A percentile compares a stretch with the other conserved stretches of the same genome.
These are phyloP conservation scores for Cephalotes varians DNA, from an alignment of 2,888 invertebrate species.

Conservation along the genomic window DNA sequence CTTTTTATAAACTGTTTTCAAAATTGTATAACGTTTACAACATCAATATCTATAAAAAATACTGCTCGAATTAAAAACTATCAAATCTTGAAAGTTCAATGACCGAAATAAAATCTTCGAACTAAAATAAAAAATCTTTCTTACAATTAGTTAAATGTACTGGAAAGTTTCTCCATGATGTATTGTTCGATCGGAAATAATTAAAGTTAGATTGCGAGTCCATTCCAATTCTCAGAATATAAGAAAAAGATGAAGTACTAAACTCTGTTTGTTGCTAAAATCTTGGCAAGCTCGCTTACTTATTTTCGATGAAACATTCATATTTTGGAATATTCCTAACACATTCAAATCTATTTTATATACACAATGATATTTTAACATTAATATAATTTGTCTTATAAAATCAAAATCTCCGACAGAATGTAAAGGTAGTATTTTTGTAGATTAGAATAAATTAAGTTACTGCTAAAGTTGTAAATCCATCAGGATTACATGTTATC, in stretches of 20 bases:
- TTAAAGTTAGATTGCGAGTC: neutral
- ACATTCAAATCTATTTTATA: neutral
- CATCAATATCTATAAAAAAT: neutral
- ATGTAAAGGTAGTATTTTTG: neutral
- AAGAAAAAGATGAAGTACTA: neutral
- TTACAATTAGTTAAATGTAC: neutral
- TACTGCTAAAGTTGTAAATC: neutral
- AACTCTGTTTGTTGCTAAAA: neutral
- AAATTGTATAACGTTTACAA: neutral
- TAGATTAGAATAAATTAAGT: neutral
- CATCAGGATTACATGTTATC: neutral
- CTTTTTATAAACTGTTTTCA: neutral
- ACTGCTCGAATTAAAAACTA: neutral
- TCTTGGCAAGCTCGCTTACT: neutral
- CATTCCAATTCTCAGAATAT: neutral
- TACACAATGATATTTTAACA: neutral
- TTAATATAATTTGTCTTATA: neutral
- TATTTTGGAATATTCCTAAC: neutral
- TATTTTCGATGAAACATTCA: neutral
- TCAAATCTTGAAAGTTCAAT: conserved; percentile 2
- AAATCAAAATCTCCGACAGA: neutral
- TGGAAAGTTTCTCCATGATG: neutral
- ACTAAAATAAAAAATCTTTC: neutral
- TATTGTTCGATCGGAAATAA: conserved; percentile 10
- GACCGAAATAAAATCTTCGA: neutral